A percentile compares a stretch with the other conserved stretches of the same genome.
These are phyloP conservation scores for Hydrotaea diabolus DNA, from an alignment of 2,888 invertebrate genomes.

Conservation along the genomic window DNA sequence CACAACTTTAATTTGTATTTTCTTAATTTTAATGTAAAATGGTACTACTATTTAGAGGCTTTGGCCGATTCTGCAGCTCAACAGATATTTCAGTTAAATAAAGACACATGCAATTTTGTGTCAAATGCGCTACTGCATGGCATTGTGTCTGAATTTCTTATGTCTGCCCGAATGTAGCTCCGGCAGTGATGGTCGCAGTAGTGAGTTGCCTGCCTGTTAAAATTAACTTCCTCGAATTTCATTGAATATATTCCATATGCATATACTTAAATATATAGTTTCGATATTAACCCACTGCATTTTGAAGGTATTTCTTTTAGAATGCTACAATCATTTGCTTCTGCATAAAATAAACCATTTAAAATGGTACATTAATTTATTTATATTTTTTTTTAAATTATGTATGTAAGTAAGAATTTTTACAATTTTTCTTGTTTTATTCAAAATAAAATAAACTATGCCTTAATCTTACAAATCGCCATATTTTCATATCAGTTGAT, in stretches of 20 bases:
- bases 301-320: not conserved
- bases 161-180: too few species aligned
- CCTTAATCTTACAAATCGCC: slow-evolving; percentile 8
- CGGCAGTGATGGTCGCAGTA: too few species aligned
- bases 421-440: not conserved
- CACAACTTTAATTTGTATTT: too few species aligned
- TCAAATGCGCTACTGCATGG: too few species aligned
- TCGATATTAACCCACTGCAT: not conserved
- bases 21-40: too few species aligned
- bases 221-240: too few species aligned
- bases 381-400: not conserved
- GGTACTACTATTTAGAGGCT: too few species aligned
- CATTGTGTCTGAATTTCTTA: too few species aligned
- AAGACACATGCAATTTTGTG: too few species aligned
- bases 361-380: slow-evolving; percentile 17
- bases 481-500: slow-evolving; percentile 10
- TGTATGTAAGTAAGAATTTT: slow-evolving; percentile 14
- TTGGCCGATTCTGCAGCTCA: too few species aligned
- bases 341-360: slow-evolving; percentile 20
- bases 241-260: not conserved
- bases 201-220: too few species aligned
- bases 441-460: slow-evolving; percentile 27
- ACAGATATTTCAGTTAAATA: too few species aligned
- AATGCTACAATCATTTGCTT: not conserved
- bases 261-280: not conserved